Conservation (phyloP, 2,113 vertebrate species). For the Sminthopsis crassicaudata region DNA sequence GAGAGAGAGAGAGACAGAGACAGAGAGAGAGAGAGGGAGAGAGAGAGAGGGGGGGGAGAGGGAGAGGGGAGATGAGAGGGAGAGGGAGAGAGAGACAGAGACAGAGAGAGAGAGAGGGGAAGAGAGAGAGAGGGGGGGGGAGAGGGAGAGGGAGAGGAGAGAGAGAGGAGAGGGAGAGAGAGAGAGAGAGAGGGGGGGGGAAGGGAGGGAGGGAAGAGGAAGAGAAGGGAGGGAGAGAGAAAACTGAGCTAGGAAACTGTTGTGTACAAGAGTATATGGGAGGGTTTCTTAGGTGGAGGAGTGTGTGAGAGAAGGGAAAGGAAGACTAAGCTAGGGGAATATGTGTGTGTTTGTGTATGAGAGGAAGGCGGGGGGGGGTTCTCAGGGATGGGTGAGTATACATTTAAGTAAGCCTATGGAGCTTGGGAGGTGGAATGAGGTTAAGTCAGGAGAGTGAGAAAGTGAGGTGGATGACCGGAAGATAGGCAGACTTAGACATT, state of each 20-base stretch:
- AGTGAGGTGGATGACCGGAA: neutral
- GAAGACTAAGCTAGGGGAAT: neutral
- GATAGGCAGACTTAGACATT: neutral
- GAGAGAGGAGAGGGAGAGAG: too few species aligned
- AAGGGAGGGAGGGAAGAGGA: accelerated
- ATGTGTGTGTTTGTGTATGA: neutral
- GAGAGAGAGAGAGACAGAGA: neutral
- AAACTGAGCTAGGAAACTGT: neutral
- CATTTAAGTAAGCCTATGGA: neutral
- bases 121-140: too few species aligned
- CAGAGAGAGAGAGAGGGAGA: too few species aligned
- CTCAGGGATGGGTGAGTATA: neutral
- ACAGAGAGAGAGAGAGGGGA: too few species aligned
- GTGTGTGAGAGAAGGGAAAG: neutral
- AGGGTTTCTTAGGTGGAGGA: neutral
- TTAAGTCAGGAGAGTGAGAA: neutral
- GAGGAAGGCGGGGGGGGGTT: neutral
- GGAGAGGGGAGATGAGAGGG: too few species aligned
- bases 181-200: too few species aligned
- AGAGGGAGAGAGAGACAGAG: too few species aligned
- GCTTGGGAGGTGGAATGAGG: neutral
- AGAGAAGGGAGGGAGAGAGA: neutral
- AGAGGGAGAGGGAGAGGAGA: too few species aligned
- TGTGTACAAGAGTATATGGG: neutral
- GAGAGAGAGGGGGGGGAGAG: too few species aligned